Conservation (phyloP, 2,888 invertebrate species). For the Orthosia gothica region DNA sequence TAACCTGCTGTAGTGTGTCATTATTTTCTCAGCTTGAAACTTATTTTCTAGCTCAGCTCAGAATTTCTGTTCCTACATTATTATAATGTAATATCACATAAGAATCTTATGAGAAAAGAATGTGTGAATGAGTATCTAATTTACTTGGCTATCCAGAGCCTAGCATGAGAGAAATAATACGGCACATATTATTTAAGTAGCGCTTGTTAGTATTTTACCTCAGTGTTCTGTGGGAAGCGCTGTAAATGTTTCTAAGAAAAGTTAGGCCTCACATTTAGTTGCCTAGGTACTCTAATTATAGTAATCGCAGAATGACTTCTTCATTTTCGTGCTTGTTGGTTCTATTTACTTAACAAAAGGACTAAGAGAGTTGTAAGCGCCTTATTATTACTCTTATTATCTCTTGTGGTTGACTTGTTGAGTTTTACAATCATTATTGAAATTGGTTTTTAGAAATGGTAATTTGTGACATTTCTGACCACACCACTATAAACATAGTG, state of each 20-base stretch:
- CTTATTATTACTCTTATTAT: slow-evolving; percentile 13
- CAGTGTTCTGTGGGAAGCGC: slow-evolving; percentile 53
- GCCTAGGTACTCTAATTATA: slow-evolving; percentile 44
- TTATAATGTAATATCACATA: slow-evolving; percentile 47
- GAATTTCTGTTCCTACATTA: slow-evolving; percentile 36
- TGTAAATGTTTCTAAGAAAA: slow-evolving; percentile 46
- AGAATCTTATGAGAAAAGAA: slow-evolving; percentile 64
- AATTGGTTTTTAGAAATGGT: neutral
- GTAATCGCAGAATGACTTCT: slow-evolving; percentile 50
- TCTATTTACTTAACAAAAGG: slow-evolving; percentile 43
- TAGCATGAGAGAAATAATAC: slow-evolving; percentile 39
- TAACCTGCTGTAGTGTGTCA: too few relatives aligned
- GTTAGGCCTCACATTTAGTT: slow-evolving; percentile 28
- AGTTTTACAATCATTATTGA: neutral
- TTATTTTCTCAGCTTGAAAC: slow-evolving; percentile 18
- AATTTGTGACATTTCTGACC: neutral
- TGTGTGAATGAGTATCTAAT: slow-evolving; percentile 60
- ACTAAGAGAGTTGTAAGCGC: slow-evolving; percentile 35
- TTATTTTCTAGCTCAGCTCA: neutral
- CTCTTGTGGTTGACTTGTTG: slow-evolving; percentile 25
- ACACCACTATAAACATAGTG: neutral
- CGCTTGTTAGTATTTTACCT: slow-evolving; percentile 54
- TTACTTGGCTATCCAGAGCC: slow-evolving; percentile 34
- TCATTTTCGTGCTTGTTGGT: slow-evolving; percentile 25
- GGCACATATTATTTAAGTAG: slow-evolving; percentile 53